Conservation (phyloP, 64 coral and sea anemone genomes). For the Stylophora pistillata region DNA sequence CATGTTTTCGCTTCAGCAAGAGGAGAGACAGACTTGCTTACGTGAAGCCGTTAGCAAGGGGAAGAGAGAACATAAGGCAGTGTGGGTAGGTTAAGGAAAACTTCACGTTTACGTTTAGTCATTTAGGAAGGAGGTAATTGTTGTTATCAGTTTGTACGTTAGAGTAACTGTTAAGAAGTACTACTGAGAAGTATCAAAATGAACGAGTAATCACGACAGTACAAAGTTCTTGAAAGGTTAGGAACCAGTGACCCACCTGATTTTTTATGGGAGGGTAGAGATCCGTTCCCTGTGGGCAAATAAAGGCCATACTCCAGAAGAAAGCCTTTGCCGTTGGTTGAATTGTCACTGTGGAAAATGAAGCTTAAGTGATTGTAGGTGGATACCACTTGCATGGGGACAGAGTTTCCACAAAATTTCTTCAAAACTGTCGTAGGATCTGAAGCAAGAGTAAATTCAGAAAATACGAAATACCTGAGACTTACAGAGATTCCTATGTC, state of each 20-base stretch:
- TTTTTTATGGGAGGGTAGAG: not conserved
- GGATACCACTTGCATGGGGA: conserved; percentile 30
- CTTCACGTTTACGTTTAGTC: too few species aligned
- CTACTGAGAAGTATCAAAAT: too few species aligned
- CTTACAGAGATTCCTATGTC: too few species aligned
- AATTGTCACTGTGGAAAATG: conserved; percentile 49
- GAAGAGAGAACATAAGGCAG: too few species aligned
- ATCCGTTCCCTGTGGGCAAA: not conserved
- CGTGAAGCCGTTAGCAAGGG: too few species aligned
- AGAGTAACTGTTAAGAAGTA: too few species aligned
- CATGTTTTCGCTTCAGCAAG: too few species aligned
- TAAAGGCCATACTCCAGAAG: conserved; percentile 31
- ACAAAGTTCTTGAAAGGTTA: not conserved
- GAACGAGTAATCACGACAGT: too few species aligned
- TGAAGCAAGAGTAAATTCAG: not conserved
- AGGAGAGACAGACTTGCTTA: too few species aligned
- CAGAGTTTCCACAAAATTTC: conserved; percentile 33
- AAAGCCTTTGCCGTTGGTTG: conserved; percentile 23
- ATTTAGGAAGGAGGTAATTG: too few species aligned
- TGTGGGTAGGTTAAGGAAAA: too few species aligned
- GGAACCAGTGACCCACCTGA: not conserved
- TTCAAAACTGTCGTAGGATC: conserved; percentile 13
- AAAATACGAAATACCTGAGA: not conserved
- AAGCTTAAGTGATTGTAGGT: conserved; percentile 39
- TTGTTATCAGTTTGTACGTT: too few species aligned